Conservation (phyloP, 2,113 vertebrate genomes). For the Erinaceus europaeus region DNA sequence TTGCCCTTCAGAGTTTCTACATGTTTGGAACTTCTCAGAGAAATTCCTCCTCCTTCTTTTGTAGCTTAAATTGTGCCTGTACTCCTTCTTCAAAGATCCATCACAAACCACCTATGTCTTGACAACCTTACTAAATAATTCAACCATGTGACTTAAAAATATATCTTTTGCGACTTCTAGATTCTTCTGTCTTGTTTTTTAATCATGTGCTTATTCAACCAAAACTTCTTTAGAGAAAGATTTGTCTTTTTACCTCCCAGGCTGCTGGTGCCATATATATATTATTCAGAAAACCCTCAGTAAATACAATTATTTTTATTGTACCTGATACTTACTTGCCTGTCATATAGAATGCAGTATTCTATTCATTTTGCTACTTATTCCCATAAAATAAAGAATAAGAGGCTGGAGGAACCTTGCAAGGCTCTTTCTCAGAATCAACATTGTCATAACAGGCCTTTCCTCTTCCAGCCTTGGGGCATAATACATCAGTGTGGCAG, state of each 20-base stretch:
- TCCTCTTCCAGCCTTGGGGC: background rate
- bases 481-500: background rate
- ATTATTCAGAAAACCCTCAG: background rate
- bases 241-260: background rate
- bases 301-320: conserved; percentile 8
- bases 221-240: background rate
- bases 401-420: background rate
- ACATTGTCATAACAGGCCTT: background rate
- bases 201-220: background rate
- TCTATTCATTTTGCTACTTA: background rate
- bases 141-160: background rate
- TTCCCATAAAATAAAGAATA: background rate
- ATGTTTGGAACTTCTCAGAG: too few species aligned
- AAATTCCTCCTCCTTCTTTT: background rate
- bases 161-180: background rate
- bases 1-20: background rate
- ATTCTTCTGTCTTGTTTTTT: background rate
- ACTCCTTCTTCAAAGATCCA: background rate
- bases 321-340: background rate
- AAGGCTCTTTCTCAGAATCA: background rate
- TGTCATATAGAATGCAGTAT: background rate
- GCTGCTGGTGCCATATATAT: background rate
- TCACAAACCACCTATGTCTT: background rate
- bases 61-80: background rate
- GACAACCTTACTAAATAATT: background rate